A percentile compares a stretch with the other conserved stretches of the same genome.
Conservation (phyloP, 1,140 invertebrate genomes). For the Scaptomyza hsui region DNA sequence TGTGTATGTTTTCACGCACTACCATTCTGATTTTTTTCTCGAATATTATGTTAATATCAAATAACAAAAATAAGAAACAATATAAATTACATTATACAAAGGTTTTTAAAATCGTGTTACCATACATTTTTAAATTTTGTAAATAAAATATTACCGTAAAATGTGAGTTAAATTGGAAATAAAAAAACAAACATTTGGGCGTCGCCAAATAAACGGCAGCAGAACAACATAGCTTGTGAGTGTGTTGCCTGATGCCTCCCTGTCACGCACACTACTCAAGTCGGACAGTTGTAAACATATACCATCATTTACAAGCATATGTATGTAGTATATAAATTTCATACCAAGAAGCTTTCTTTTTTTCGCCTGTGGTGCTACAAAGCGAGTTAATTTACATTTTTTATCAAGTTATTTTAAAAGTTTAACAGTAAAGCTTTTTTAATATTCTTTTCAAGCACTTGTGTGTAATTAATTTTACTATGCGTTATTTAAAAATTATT, state of each 20-base stretch:
- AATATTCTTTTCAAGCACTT: too few relatives aligned
- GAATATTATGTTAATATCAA: neutral
- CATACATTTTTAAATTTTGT: too few relatives aligned
- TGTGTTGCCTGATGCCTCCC: slow-evolving; percentile 11
- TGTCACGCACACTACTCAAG: slow-evolving; percentile 21
- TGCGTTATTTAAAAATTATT: too few relatives aligned
- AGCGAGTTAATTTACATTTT: slow-evolving; percentile 28
- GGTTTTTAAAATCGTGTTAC: neutral
- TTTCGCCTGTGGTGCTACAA: slow-evolving; percentile 2
- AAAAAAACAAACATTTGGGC: slow-evolving; percentile 23
- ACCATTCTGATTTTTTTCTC: neutral
- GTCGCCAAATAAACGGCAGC: slow-evolving; percentile 27
- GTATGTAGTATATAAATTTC: slow-evolving; percentile 10
- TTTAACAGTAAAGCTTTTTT: neutral
- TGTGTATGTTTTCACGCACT: neutral
- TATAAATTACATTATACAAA: neutral
- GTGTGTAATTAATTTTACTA: too few relatives aligned
- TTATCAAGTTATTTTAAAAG: slow-evolving; percentile 4
- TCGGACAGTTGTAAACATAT: slow-evolving; percentile 13
- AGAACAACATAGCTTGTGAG: slow-evolving; percentile 12
- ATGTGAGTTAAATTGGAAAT: too few relatives aligned
- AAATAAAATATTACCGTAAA: too few relatives aligned
- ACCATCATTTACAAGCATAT: neutral
- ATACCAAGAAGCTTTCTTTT: slow-evolving; percentile 7
- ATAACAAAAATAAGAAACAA: neutral